Percentiles rank a stretch among this genome's conserved stretches.
These are phyloP conservation scores for Deroptyus accipitrinus DNA, from an alignment of 2,113 vertebrate species.

Conservation along the genomic window DNA sequence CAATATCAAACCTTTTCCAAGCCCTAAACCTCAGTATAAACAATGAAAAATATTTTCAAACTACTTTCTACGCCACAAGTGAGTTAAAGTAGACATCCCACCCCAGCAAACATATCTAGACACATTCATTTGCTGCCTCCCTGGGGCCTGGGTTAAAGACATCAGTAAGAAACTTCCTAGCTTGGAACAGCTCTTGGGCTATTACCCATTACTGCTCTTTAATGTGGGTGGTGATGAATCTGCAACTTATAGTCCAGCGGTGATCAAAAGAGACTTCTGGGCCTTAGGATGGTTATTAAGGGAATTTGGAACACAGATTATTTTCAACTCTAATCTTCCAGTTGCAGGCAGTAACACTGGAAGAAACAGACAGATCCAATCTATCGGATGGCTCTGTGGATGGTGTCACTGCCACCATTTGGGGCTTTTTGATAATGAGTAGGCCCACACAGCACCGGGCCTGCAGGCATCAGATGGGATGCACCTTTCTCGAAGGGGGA, in stretches of 20 bases:
- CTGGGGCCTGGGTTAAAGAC: background rate
- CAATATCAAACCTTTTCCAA: background rate
- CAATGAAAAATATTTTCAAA: background rate
- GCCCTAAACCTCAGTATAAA: background rate
- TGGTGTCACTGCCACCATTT: background rate
- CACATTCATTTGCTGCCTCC: background rate
- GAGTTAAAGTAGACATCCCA: background rate
- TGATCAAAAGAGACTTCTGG: background rate
- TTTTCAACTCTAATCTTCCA: background rate
- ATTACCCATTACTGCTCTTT: background rate
- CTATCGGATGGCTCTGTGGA: background rate
- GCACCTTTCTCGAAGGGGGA: background rate
- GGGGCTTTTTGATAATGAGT: background rate
- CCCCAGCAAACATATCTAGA: background rate
- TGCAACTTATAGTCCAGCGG: background rate
- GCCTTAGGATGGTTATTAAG: background rate
- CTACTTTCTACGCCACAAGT: background rate
- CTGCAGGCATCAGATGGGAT: background rate
- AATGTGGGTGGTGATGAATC: background rate
- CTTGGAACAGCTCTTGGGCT: background rate
- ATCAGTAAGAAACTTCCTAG: background rate
- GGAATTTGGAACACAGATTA: background rate
- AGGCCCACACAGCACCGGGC: background rate
- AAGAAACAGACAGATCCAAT: background rate
- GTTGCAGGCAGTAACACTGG: accelerated